Base-by-base conservation (phyloP, 2,797 vertebrate genomes). In the Nyctalus aviator region DNA sequence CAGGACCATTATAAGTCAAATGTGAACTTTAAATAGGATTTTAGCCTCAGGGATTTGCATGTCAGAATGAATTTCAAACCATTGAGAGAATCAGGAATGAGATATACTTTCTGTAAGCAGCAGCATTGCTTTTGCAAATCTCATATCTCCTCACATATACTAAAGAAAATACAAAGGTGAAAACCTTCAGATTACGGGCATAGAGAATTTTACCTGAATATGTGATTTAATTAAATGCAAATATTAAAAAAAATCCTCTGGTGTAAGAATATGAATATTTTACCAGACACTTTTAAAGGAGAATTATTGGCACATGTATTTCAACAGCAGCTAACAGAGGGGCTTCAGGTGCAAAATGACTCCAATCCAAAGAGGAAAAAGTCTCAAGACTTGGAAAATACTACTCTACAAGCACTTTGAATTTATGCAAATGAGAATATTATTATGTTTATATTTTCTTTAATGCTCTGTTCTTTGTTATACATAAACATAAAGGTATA, bases 21-120 rank as follows among this genome's bases (percentile, higher is more conserved):
- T 84, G 57, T 97, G 2, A 98, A 97, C 95, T 97, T 98, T 97
- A 97, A 97, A 96, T 84, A 93, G 44, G 23, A 83, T 95, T 97
- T 97, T 96, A 97, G 96, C 84, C 46, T 79, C 1, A 4, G 35
- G 91, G 53, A 83, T 37, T 84, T 95, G 3, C 57, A 66, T 37
- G n/a, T 88, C 57, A 62, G 20, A 94, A 76, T 86, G 62, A 97
- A 96, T 77, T 71, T 82, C 75, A 50, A 87, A 20, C 0, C 4
- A 35, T 30, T 77, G 8, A 96, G 69, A 91, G 41, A 96, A 91
- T 84, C 1, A 69, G 93, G 12, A 77, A 44, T 88, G 62, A 95
- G 25, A 88, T 92, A 53, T 3, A 1, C 37, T 95, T 96, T 96
- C 12, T 88, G 1, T 3, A 50, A 95, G 57, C 50, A 94, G 90